Evolutionary conservation across 2,113 vertebrate species (phyloP).

Genomic region (Indri indri): DNA sequence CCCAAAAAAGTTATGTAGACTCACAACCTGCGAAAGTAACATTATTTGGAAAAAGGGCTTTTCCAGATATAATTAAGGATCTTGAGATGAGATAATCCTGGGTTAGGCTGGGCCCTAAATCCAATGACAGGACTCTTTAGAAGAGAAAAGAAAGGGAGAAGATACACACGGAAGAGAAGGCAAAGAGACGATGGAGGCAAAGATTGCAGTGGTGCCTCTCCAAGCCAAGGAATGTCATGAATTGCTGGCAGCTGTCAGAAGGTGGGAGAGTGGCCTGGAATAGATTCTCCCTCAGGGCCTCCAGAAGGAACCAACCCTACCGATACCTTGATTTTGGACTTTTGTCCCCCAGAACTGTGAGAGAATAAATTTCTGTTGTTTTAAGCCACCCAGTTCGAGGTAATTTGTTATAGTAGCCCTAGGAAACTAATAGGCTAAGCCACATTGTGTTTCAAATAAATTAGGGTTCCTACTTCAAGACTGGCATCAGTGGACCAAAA

Average conservation of each 20-base stretch:
- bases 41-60: neutral
- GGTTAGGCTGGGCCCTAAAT: neutral
- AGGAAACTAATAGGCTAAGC: neutral
- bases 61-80: neutral
- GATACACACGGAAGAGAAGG: neutral
- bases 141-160: neutral
- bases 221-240: neutral
- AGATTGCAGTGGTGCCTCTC: neutral
- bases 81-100: neutral
- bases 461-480: neutral
- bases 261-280: neutral
- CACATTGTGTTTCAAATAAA: neutral
- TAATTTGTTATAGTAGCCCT: neutral
- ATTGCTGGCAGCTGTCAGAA: neutral
- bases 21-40: neutral
- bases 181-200: neutral
- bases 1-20: too few species aligned
- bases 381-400: too few species aligned
- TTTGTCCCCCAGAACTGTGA: neutral
- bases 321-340: neutral
- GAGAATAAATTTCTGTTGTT: too few species aligned
- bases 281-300: neutral
- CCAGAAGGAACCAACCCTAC: neutral
- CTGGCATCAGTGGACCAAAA: neutral
- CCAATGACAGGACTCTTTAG: neutral